phyloP scores from a whole-genome alignment of 2,113 vertebrate species.

The Chionis minor region DNA sequence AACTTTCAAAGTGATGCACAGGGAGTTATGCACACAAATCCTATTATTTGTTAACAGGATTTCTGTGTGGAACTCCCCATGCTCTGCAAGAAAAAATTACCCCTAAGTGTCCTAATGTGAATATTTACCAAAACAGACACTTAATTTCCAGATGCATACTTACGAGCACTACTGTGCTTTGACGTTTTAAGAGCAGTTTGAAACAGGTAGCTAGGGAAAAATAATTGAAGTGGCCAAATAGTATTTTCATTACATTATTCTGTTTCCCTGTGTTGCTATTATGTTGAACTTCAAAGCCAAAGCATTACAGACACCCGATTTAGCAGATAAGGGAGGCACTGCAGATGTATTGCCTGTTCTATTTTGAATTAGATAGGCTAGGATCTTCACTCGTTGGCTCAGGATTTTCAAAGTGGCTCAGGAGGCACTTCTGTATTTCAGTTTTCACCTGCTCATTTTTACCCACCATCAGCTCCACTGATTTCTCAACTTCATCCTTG shows the following conservation, averaged over 20 bases:
- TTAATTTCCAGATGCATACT: conserved; percentile 36
- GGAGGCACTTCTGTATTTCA: neutral
- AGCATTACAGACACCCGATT: neutral
- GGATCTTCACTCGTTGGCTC: neutral
- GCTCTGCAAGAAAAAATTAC: conserved; percentile 9
- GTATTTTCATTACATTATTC: neutral
- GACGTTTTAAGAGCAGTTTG: neutral
- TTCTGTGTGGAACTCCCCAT: conserved; percentile 2
- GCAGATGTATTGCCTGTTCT: neutral
- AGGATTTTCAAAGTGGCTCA: neutral
- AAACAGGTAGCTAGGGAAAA: neutral
- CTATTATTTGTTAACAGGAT: conserved; percentile 54
- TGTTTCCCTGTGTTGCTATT: neutral
- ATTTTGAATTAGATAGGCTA: neutral
- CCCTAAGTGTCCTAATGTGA: conserved; percentile 6
- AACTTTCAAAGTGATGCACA: conserved; percentile 44
- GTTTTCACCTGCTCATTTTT: neutral
- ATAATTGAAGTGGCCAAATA: neutral
- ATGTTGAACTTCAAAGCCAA: neutral
- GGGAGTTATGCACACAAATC: conserved; percentile 37
- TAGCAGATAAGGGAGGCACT: neutral
- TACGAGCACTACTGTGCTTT: neutral
- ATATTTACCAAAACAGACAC: conserved; percentile 43
- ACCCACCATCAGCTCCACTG: neutral
- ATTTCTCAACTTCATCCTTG: neutral